Base-by-base conservation (phyloP, 2,888 invertebrate species). In the Pheosia tremula region DNA sequence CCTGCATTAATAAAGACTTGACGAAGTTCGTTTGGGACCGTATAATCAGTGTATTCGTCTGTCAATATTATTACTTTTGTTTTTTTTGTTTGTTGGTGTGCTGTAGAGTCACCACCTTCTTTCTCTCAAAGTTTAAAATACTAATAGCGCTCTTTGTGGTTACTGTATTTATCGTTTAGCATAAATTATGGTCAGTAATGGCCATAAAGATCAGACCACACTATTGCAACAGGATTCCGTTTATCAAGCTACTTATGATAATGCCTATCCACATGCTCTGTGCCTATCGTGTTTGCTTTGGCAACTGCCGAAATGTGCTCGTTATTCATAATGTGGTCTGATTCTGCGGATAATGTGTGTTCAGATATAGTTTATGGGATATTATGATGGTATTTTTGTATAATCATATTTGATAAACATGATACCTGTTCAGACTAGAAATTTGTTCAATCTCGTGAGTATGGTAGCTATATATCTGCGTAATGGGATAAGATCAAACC, bases 161-260 rank as follows among this genome's bases (percentile, higher is more conserved):
- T 9, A 8, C 3, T 43, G 43, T 10, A 3, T 47, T 47, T 49
- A 49, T 13, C 13, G 10, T n/a, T 13, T 10, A 50, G 52, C 36
- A 43, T 43, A 8, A 24, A 24, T 24, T 24, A 36, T 52, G 52
- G 52, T 24, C 9, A 50, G 52, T 9, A 36, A 52, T 52, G 52
- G 52, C 52, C 24, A 36, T 13, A 24, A 3, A 52, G 36, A 52
- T 53, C 58, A 47, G 37, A 38, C 54, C 49, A 57, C 49, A 57
- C 59, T 41, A 68, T 7, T 58, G 53, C 7, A 54, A 39, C 61
- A 56, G 57, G 60, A 64, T 61, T 47, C 43, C 57, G 56, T 67
- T 67, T 72, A 72, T 62, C 47, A 60, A 58, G 36, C 52, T 50
- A 65, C 59, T 65, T 74, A 72, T 63, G 57, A 64, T 72, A 69